A percentile compares a stretch with the other conserved stretches of the same genome.
phyloP scores from a whole-genome alignment of 2,797 vertebrate species.

The Valencia hispanica region DNA sequence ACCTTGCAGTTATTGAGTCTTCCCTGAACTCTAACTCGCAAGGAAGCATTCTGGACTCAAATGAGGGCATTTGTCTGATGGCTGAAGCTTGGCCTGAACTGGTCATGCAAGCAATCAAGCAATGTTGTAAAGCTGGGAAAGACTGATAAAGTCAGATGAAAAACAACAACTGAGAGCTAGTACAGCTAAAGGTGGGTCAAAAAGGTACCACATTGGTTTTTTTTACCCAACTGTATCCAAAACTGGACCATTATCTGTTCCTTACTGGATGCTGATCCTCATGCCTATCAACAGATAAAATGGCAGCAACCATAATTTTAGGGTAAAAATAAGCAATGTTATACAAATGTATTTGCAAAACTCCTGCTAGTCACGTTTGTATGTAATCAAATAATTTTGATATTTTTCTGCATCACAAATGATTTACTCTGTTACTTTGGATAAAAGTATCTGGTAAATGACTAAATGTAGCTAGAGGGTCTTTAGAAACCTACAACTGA shows the following conservation, averaged over 20 bases:
- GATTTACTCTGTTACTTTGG: neutral
- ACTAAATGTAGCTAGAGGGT: conserved; percentile 1
- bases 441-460: neutral
- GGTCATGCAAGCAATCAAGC: too few relatives aligned
- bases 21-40: too few relatives aligned
- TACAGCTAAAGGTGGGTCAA: neutral
- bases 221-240: neutral
- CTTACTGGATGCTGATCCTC: neutral
- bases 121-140: too few relatives aligned
- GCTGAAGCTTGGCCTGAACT: too few relatives aligned
- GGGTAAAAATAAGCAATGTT: neutral
- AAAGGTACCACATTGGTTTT: neutral
- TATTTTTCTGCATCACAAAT: neutral
- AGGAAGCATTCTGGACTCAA: too few relatives aligned
- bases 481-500: neutral
- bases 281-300: neutral
- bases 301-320: neutral
- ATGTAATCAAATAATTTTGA: neutral
- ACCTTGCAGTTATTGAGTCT: too few relatives aligned
- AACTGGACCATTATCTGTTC: neutral
- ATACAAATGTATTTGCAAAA: neutral
- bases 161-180: too few relatives aligned
- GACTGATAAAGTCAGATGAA: too few relatives aligned
- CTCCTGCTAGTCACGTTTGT: neutral
- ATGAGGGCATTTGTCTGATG: too few relatives aligned